Evolutionary conservation across 23 tunicate genomes (phyloP).

Genomic region (Trididemnum nubilum): DNA sequence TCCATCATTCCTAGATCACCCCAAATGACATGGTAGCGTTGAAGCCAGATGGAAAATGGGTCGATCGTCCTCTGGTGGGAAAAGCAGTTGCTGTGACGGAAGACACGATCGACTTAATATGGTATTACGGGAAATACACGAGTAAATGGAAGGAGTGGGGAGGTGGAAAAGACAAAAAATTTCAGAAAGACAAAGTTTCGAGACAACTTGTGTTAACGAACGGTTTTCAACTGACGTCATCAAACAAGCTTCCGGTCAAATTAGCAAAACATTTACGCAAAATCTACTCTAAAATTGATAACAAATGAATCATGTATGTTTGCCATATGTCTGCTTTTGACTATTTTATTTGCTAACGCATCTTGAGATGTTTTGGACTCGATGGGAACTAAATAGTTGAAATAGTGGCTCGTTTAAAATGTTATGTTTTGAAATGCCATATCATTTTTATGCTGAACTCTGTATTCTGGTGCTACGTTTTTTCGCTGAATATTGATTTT

Average conservation of each 20-base stretch:
- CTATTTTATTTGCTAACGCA: too few species aligned
- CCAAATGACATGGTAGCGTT: constrained; percentile 34
- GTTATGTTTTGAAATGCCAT: too few species aligned
- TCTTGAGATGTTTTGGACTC: too few species aligned
- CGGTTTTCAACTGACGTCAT: constrained; percentile 23
- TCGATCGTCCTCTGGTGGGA: constrained; percentile 51
- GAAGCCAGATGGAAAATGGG: constrained; percentile 30
- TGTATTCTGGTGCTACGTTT: too few species aligned
- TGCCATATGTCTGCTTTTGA: too few species aligned
- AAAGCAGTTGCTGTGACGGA: constrained; percentile 23
- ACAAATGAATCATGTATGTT: neutral
- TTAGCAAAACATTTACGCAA: constrained; percentile 1
- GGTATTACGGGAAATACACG: constrained; percentile 31
- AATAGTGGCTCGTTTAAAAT: too few species aligned
- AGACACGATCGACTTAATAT: constrained; percentile 5
- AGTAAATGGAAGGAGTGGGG: constrained; percentile 28
- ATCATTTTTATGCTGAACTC: too few species aligned
- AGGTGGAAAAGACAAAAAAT: neutral
- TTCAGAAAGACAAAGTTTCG: neutral
- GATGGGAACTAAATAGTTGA: too few species aligned
- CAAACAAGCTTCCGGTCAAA: constrained; percentile 23
- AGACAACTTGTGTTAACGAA: constrained; percentile 5
- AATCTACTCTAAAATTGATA: neutral
- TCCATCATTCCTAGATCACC: too few species aligned
- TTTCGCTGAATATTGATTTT: too few species aligned